Evolutionary conservation across 2,113 vertebrate species (phyloP).

Genomic region (Acrocephalus kingi): DNA sequence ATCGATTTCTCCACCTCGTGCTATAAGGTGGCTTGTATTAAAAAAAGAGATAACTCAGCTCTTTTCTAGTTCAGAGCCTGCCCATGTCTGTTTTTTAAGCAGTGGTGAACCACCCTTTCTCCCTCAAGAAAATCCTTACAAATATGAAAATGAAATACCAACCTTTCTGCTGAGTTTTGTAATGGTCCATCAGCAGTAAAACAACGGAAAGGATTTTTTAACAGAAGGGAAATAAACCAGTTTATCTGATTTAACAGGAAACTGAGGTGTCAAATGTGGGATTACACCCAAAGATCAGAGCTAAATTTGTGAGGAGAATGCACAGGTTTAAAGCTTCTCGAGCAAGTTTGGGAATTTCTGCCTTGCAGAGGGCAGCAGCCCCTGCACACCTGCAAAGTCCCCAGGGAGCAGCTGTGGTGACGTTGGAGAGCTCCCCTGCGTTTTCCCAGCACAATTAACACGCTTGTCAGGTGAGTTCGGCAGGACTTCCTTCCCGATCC

Average conservation of each 20-base stretch:
- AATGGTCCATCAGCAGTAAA: background rate
- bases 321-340: background rate
- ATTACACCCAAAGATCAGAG: background rate
- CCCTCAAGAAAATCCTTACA: background rate
- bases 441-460: background rate
- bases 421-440: accelerated
- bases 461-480: background rate
- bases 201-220: background rate
- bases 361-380: background rate
- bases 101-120: background rate
- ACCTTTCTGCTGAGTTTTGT: background rate
- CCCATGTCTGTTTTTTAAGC: background rate
- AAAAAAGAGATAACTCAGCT: conserved; percentile 5
- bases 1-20: background rate
- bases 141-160: background rate
- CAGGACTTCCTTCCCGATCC: background rate
- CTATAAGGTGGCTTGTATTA: background rate
- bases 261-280: accelerated
- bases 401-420: accelerated
- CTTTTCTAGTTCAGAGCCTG: background rate
- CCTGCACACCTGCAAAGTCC: background rate
- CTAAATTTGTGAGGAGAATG: background rate
- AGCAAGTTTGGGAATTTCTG: background rate
- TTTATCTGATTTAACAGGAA: background rate
- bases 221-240: background rate